phyloP scores from a whole-genome alignment of 2,113 vertebrate species.

The Puma concolor region DNA sequence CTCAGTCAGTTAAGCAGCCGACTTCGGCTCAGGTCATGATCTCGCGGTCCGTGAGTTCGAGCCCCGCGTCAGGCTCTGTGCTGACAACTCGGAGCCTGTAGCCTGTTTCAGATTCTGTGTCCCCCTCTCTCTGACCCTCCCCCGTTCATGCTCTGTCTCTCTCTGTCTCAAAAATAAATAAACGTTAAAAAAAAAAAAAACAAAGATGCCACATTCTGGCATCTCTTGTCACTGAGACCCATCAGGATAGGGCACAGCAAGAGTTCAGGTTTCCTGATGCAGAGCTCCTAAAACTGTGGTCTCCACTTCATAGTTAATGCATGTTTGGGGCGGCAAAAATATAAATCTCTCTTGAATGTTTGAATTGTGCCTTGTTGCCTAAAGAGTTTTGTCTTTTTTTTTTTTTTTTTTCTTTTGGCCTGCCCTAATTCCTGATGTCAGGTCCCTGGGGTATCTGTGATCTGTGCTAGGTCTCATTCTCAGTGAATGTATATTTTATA shows the following conservation, averaged over 20 bases:
- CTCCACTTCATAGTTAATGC: not conserved
- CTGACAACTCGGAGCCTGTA: no score
- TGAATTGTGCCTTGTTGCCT: conserved; percentile 51
- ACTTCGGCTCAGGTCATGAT: no score
- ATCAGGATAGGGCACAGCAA: not conserved
- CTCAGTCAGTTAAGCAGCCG: no score
- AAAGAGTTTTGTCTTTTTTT: not conserved
- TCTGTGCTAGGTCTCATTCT: conserved; percentile 59
- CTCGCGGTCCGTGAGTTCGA: no score
- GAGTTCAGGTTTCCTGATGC: not conserved
- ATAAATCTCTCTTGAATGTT: conserved; percentile 53
- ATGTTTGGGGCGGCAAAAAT: not conserved
- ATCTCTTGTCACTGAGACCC: not conserved
- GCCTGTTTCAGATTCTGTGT: no score
- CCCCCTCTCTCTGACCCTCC: no score
- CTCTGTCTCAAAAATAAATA: no score
- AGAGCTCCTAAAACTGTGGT: not conserved
- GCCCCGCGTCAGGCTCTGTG: no score
- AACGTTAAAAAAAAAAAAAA: no score
- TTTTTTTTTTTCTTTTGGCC: not conserved
- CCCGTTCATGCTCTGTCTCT: no score
- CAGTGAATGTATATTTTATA: conserved; percentile 69
- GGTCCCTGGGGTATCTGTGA: conserved; percentile 35
- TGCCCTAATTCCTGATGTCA: conserved; percentile 65
- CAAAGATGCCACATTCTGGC: not conserved